phyloP scores from a whole-genome alignment of 2,888 invertebrate species.

The Cordilura impudica region DNA sequence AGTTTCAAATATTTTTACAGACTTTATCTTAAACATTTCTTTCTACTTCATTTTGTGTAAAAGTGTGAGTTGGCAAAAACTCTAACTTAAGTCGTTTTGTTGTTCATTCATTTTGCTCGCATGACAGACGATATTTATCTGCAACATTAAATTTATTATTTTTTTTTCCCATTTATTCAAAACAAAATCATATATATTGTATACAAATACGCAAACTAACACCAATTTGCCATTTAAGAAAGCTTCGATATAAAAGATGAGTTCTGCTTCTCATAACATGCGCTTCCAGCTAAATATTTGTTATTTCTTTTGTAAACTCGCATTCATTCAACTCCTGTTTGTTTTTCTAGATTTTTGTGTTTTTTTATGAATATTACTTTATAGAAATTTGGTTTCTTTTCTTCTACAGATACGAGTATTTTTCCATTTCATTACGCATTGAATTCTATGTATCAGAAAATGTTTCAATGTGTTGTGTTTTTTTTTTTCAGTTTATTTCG shows the following conservation, averaged over 20 bases:
- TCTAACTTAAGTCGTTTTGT: conserved; percentile 48
- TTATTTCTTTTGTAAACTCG: neutral
- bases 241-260: neutral
- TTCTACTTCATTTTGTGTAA: conserved; percentile 49
- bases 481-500: conserved; percentile 41
- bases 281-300: conserved; percentile 17
- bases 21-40: conserved; percentile 57
- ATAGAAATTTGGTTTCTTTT: conserved; percentile 34
- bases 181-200: neutral
- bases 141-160: conserved; percentile 72
- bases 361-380: conserved; percentile 39
- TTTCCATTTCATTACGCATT: conserved; percentile 50
- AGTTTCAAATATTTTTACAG: conserved; percentile 52
- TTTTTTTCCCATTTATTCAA: conserved; percentile 57
- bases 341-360: conserved; percentile 16
- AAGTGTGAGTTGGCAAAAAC: conserved; percentile 60
- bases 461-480: conserved; percentile 66
- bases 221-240: conserved; percentile 55
- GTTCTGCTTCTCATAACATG: conserved; percentile 32
- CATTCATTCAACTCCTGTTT: neutral
- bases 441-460: neutral
- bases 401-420: neutral
- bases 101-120: conserved; percentile 53
- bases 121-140: conserved; percentile 73
- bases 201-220: conserved; percentile 22